Evolutionary conservation across 2,888 invertebrate species (phyloP).

Genomic region (Spodoptera picta): DNA sequence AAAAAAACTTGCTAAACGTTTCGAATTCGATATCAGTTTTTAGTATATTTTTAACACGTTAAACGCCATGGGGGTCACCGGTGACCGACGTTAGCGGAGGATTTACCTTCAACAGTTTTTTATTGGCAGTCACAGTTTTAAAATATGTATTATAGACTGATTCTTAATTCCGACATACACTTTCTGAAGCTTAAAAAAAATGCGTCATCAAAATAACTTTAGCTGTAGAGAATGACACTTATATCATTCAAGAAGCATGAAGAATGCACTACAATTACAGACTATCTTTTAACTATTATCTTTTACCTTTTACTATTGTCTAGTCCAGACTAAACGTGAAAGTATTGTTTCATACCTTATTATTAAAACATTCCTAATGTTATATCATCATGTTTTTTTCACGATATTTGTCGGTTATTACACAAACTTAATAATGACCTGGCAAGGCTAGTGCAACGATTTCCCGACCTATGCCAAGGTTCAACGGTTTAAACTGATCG

Average conservation of each 20-base stretch:
- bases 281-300: not conserved
- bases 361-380: not conserved
- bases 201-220: not conserved
- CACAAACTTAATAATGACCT: constrained; percentile 35
- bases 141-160: too few relatives aligned
- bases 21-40: too few relatives aligned
- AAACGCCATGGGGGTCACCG: too few relatives aligned
- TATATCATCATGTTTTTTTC: constrained; percentile 14
- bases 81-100: too few relatives aligned
- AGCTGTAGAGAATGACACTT: not conserved
- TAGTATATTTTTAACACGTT: too few relatives aligned
- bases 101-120: too few relatives aligned
- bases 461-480: constrained; percentile 47
- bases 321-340: constrained; percentile 15
- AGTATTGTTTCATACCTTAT: not conserved
- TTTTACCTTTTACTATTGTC: constrained; percentile 11
- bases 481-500: constrained; percentile 28
- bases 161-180: too few relatives aligned
- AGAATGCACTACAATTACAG: constrained; percentile 10
- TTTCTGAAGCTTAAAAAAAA: too few relatives aligned
- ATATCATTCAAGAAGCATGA: constrained; percentile 14
- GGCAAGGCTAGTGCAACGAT: constrained; percentile 34
- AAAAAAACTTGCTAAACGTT: too few relatives aligned
- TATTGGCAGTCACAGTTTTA: too few relatives aligned
- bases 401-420: constrained; percentile 16